Evolutionary conservation across 2,888 invertebrate species (phyloP).

Genomic region (Melanostoma mellinum): DNA sequence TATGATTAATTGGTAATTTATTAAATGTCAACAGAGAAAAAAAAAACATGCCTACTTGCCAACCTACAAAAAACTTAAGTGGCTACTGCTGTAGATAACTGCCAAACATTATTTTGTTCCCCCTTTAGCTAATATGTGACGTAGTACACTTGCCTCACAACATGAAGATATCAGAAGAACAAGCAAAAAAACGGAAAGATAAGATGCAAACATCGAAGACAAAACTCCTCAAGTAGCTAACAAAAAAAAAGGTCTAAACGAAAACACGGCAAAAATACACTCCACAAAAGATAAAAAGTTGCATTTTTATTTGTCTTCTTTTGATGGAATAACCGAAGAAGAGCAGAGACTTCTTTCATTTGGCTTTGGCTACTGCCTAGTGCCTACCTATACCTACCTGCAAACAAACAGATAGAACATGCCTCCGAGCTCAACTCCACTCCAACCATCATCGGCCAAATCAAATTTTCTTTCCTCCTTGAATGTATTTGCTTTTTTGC

Average conservation of each 20-base stretch:
- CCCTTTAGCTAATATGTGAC: constrained; percentile 10
- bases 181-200: constrained; percentile 36
- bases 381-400: constrained; percentile 19
- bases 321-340: background rate
- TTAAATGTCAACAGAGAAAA: constrained; percentile 62
- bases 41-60: background rate
- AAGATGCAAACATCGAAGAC: constrained; percentile 51
- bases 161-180: constrained; percentile 23
- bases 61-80: constrained; percentile 52
- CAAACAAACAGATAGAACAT: constrained; percentile 20
- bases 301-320: constrained; percentile 21
- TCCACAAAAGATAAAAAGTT: constrained; percentile 25
- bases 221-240: constrained; percentile 45
- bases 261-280: constrained; percentile 13
- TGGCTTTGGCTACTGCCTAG: too few species aligned
- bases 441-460: constrained; percentile 34
- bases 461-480: constrained; percentile 34
- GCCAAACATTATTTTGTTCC: constrained; percentile 7
- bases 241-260: constrained; percentile 1
- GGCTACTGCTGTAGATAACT: constrained; percentile 58
- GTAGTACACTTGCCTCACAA: constrained; percentile 26
- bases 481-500: constrained; percentile 18
- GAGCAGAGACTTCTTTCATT: background rate
- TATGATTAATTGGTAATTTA: constrained; percentile 70
- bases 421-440: background rate